Percentiles rank a stretch among this genome's conserved stretches.
Conservation (phyloP, 2,797 vertebrate species). For the Prionace glauca region DNA sequence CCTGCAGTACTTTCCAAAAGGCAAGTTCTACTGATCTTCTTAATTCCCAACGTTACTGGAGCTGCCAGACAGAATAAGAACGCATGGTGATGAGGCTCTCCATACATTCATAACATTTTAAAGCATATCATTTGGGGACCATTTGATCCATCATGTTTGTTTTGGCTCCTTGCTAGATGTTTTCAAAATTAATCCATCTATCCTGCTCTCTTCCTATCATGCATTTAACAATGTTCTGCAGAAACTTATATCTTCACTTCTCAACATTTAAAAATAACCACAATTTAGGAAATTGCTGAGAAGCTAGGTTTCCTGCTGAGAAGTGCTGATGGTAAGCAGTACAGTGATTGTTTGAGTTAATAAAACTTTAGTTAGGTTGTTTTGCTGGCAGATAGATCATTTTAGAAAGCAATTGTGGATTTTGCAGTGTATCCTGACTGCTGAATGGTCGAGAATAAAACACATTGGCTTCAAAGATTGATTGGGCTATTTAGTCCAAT, state of each 20-base stretch:
- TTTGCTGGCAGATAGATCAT: not conserved
- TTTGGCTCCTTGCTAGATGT: not conserved
- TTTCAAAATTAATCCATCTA: not conserved
- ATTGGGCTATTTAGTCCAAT: too few relatives aligned
- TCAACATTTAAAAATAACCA: not conserved
- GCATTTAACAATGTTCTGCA: not conserved
- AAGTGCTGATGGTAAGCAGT: not conserved
- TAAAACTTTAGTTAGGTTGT: not conserved
- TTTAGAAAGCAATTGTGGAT: not conserved
- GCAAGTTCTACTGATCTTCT: not conserved
- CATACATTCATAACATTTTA: not conserved
- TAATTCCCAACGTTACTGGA: not conserved
- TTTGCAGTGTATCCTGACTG: not conserved
- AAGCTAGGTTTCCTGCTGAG: not conserved
- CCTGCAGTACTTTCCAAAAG: not conserved
- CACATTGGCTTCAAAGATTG: not conserved
- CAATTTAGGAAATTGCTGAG: not conserved
- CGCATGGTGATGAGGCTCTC: not conserved
- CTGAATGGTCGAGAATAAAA: not conserved
- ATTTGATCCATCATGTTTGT: not conserved
- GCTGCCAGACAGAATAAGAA: not conserved
- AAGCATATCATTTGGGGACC: not conserved
- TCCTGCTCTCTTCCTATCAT: not conserved
- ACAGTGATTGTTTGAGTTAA: not conserved
- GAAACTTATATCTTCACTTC: not conserved